Conservation (phyloP, 2,113 vertebrate genomes). For the Poeciliopsis retropinna region DNA sequence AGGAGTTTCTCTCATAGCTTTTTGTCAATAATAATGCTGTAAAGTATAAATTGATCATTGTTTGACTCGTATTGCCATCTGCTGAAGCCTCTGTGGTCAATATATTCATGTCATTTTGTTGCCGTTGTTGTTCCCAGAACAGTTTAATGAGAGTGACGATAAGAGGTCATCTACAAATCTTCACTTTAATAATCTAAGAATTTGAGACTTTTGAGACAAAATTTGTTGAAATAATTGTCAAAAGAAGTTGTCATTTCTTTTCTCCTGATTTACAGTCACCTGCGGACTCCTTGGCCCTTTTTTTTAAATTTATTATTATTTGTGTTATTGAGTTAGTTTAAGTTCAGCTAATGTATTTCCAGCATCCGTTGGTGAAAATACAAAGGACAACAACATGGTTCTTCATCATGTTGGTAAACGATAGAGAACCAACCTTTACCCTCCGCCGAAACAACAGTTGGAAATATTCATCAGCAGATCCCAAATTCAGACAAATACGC, state of each 20-base stretch:
- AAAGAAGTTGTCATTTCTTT: background rate
- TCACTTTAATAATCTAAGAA: too few species aligned
- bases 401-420: too few species aligned
- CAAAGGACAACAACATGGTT: too few species aligned
- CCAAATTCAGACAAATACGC: conserved; percentile 11
- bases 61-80: too few species aligned
- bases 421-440: conserved; percentile 21
- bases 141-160: too few species aligned
- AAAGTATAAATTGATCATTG: background rate
- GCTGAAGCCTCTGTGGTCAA: too few species aligned
- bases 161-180: too few species aligned
- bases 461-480: conserved; percentile 49
- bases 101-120: too few species aligned
- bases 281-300: background rate
- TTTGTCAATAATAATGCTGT: background rate
- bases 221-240: too few species aligned
- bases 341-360: conserved; percentile 33
- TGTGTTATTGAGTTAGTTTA: conserved; percentile 11
- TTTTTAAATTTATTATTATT: conserved; percentile 5
- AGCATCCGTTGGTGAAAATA: background rate
- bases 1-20: background rate
- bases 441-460: conserved; percentile 58
- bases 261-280: background rate
- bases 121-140: too few species aligned
- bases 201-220: too few species aligned